Base-by-base conservation (phyloP, 2,888 invertebrate species). In the Trichogramma dendrolimi region DNA sequence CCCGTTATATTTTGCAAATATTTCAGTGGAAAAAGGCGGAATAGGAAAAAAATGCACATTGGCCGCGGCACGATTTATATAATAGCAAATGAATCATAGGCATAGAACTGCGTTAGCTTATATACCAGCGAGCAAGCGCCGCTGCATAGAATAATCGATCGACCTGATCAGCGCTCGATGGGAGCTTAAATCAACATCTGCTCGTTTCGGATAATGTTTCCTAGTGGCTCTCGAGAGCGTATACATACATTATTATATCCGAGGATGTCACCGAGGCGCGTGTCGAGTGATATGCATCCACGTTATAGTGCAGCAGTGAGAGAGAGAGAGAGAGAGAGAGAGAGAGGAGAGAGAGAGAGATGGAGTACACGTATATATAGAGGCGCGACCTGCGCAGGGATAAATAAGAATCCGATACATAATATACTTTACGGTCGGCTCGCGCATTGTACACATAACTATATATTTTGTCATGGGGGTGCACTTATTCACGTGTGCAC, bases 191-290 rank as follows among this genome's bases (percentile, higher is more conserved):
- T 27, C 60, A 58, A 61, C 49, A 41, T 11, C 55, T 38, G 58
- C 63, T 61, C 61, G 63, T 61, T 64, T 60, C 61, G 60, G 63
- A 64, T 61, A 64, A 61, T 64, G 58, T 64, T 64, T 64, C 61
- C 27, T 27, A 27, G 27, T 27, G 27, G 27, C 27, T 27, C 27
- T 27, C 27, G 27, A 27, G 27, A 27, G 27, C 27, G 27, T 27
- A 27, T 27, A 27, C 27, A 27, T 27, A 27, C 27, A 27, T 27
- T 27, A 27, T 27, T 27, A 27, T 27, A 27, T 27, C 27, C 27
- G 27, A 27, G 27, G 27, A 27, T 27, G 27, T 27, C 27, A 27
- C 27, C 27, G 3, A 2, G 27, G 27, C 27, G 27, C 27, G 27
- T 27, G 27, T 27, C 27, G 27, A 27, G 27, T 27, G 27, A 27